A percentile compares a stretch with the other conserved stretches of the same genome.
phyloP scores from a whole-genome alignment of 2,888 invertebrate genomes.

The Ptychoptera albimana region DNA sequence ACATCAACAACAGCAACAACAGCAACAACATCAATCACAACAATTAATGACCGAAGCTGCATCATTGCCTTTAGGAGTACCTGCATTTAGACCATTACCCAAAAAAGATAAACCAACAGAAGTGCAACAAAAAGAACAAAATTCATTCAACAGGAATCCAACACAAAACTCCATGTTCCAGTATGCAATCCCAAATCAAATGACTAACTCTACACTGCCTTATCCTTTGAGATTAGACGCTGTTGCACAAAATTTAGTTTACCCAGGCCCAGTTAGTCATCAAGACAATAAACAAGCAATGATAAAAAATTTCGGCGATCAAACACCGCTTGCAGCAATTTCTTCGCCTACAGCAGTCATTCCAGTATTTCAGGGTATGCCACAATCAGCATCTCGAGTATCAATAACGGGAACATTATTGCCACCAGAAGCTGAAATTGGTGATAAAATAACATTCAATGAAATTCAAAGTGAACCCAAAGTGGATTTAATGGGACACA shows the following conservation, averaged over 20 bases:
- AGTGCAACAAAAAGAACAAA: slow-evolving; percentile 18
- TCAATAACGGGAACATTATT: slow-evolving; percentile 26
- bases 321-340: slow-evolving; percentile 17
- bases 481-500: slow-evolving; percentile 29
- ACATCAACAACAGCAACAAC: slow-evolving; percentile 19
- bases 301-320: neutral
- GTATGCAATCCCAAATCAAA: too few relatives aligned
- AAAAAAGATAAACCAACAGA: slow-evolving; percentile 30
- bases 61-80: slow-evolving; percentile 44
- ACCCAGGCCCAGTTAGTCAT: neutral
- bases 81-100: slow-evolving; percentile 66
- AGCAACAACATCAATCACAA: slow-evolving; percentile 5
- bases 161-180: slow-evolving; percentile 23
- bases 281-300: neutral
- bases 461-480: slow-evolving; percentile 7
- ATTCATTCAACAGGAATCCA: slow-evolving; percentile 25
- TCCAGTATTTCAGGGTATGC: slow-evolving; percentile 37
- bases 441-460: neutral
- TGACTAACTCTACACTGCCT: too few relatives aligned
- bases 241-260: neutral
- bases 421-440: slow-evolving; percentile 14
- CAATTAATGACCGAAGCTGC: slow-evolving; percentile 34
- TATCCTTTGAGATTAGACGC: slow-evolving; percentile 8
- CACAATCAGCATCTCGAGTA: slow-evolving; percentile 39
- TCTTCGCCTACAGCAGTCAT: slow-evolving; percentile 15